Conservation (phyloP, 2,888 invertebrate genomes). For the Agrotis puta region DNA sequence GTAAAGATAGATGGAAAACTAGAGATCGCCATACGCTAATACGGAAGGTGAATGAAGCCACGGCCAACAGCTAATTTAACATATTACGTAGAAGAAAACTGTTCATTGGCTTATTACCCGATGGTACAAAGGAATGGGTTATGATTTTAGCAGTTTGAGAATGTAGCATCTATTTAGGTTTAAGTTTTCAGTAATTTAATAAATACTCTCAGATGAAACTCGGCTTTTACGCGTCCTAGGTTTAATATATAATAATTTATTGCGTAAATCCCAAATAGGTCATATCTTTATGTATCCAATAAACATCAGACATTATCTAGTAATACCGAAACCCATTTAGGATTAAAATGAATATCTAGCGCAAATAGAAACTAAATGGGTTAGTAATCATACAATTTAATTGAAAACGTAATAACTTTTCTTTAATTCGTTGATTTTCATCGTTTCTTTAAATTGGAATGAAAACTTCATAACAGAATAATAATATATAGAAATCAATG, state of each 20-base stretch:
- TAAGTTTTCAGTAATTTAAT: too few species aligned
- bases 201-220: not conserved
- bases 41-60: too few species aligned
- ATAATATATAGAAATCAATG: not conserved
- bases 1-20: too few species aligned
- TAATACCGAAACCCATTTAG: constrained; percentile 30
- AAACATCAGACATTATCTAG: constrained; percentile 36
- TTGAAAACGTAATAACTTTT: constrained; percentile 24
- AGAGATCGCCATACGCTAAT: too few species aligned
- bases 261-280: constrained; percentile 8
- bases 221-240: constrained; percentile 9
- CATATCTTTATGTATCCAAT: constrained; percentile 14
- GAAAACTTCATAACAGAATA: not conserved
- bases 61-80: too few species aligned
- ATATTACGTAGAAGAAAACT: too few species aligned
- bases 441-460: constrained; percentile 18
- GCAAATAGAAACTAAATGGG: constrained; percentile 35
- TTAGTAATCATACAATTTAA: constrained; percentile 30
- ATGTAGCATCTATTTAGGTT: too few species aligned
- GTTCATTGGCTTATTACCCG: too few species aligned
- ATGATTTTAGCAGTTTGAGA: too few species aligned
- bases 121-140: too few species aligned
- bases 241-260: constrained; percentile 48
- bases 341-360: constrained; percentile 33
- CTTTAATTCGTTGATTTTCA: not conserved